Evolutionary conservation across 2,113 vertebrate genomes (phyloP).

Genomic region (Nanorana parkeri): DNA sequence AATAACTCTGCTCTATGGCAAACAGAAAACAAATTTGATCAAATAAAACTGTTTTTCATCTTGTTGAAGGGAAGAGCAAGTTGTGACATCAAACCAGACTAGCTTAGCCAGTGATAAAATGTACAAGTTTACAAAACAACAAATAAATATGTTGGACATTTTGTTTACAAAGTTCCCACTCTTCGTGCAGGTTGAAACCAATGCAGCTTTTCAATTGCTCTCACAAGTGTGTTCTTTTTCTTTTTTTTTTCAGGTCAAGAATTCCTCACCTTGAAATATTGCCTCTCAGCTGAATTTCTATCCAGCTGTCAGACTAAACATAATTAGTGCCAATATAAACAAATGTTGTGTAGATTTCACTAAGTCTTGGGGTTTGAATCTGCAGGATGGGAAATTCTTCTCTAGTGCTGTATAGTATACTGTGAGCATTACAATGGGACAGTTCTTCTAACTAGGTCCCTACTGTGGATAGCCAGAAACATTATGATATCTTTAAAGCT

Average conservation of each 20-base stretch:
- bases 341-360: slow-evolving; percentile 44
- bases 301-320: slow-evolving; percentile 58
- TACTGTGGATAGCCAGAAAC: background rate
- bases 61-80: background rate
- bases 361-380: slow-evolving; percentile 38
- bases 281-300: slow-evolving; percentile 49
- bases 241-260: slow-evolving; percentile 48
- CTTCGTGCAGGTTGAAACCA: background rate
- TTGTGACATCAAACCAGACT: background rate
- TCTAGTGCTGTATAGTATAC: slow-evolving; percentile 7
- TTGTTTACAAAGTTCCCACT: slow-evolving; percentile 7
- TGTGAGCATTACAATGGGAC: slow-evolving; percentile 43
- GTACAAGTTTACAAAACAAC: background rate
- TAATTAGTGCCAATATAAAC: slow-evolving; percentile 53
- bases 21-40: too few relatives aligned
- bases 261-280: slow-evolving; percentile 57
- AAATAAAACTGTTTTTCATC: too few relatives aligned
- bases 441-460: slow-evolving; percentile 38
- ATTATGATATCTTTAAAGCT: slow-evolving; percentile 23
- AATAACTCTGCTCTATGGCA: too few relatives aligned
- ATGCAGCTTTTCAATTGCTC: slow-evolving; percentile 26
- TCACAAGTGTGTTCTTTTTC: slow-evolving; percentile 6
- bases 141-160: background rate
- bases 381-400: slow-evolving; percentile 46
- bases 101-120: background rate